Base-by-base conservation (phyloP, 2,888 invertebrate species). In the Seladonia tumulorum region DNA sequence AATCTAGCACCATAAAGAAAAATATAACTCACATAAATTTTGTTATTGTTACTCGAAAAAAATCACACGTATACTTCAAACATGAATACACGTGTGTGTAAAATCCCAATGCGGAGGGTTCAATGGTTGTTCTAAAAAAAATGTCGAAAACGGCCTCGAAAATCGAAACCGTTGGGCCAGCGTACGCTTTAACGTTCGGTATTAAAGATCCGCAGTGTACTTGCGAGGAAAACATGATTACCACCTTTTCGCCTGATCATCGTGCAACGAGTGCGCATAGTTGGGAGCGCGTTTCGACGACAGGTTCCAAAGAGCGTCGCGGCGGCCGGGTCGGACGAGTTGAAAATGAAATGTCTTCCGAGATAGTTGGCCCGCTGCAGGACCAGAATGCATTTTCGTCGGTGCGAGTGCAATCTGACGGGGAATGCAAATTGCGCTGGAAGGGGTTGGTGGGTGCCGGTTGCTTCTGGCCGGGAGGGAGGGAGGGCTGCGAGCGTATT, bases 291-390 rank as follows among this genome's bases (percentile, higher is more conserved):
- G 14, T 29, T 29, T 35, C 18, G 66, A 35, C 18, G 66, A 66
- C 66, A 8, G 2, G 29, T 35, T 16, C 29, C 35, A 10, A 29
- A 18, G 35, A 8, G 29, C 5, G 29, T 7, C 29, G 35, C 35
- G 66, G 66, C 66, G 29, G 47, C 47, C 71, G 79, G 60, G 75
- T 83, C 83, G 89, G 82, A 90, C 83, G 84, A 87, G 86, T 78
- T 39, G 89, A 91, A 92, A 94, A 94, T 92, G 92, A 93, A 92
- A 93, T 92, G 94, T 94, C 94, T 94, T 93, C 93, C 93, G 92
- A 92, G 92, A 92, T 92, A 93, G 92, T 92, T 91, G 90, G 88
- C 86, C 90, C 85, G 84, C 86, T 84, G 82, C 73, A 49, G 78
- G 80, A 86, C 76, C 84, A 76, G 85, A 78, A 85, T 86, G 87